Percentiles rank a stretch among this genome's conserved stretches.
These are phyloP conservation scores for Hecatera dysodea DNA, from an alignment of 2,888 invertebrate genomes.

Conservation along the genomic window DNA sequence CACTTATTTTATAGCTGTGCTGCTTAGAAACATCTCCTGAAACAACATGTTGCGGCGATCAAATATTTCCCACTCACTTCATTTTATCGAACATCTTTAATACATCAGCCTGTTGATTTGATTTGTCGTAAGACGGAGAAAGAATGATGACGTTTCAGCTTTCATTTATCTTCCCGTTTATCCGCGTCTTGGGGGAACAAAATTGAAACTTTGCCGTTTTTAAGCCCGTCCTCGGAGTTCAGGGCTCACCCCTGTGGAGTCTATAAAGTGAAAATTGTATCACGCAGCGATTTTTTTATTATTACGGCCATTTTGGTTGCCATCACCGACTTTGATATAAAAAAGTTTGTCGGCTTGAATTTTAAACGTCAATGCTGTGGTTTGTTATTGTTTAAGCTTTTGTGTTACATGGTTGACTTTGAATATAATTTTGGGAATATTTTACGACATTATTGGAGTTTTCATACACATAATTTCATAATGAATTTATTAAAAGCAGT, in stretches of 20 bases:
- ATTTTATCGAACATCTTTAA: conserved; percentile 27
- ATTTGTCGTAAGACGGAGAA: conserved; percentile 50
- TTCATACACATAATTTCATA: conserved; percentile 13
- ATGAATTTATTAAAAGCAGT: conserved; percentile 31
- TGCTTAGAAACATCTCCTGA: background rate
- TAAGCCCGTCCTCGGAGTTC: conserved; percentile 60
- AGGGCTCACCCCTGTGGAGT: conserved; percentile 56
- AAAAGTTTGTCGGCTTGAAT: conserved; percentile 42
- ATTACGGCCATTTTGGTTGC: conserved; percentile 35
- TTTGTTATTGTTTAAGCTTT: conserved; percentile 22
- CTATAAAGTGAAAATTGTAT: conserved; percentile 63
- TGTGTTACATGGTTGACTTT: conserved; percentile 1
- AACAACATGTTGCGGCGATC: conserved; percentile 30
- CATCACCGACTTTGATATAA: conserved; percentile 25
- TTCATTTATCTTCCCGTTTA: conserved; percentile 64
- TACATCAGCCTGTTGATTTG: conserved; percentile 44
- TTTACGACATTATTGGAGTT: conserved; percentile 15
- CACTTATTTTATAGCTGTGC: conserved; percentile 17
- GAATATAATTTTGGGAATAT: conserved; percentile 15
- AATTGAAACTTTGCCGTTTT: conserved; percentile 69
- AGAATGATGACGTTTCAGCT: conserved; percentile 59
- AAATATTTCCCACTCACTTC: too few relatives aligned
- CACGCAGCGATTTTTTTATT: conserved; percentile 63
- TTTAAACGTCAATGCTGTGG: conserved; percentile 24
- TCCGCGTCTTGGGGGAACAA: conserved; percentile 63